Percentiles rank a stretch among this genome's conserved stretches.
Evolutionary conservation across 1,140 invertebrate genomes (phyloP).

Genomic region (Apolygus lucorum): DNA sequence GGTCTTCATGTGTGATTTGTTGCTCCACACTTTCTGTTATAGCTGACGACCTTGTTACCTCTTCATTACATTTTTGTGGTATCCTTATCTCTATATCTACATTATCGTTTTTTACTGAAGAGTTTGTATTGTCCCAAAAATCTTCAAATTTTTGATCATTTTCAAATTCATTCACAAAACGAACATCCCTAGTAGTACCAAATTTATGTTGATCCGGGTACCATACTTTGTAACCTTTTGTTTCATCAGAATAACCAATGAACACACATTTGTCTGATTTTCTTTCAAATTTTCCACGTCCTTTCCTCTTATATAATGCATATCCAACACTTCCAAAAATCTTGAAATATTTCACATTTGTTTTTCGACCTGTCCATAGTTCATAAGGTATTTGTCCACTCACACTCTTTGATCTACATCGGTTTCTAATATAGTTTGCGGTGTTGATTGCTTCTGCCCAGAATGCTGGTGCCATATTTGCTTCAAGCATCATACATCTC

Average conservation of each 20-base stretch:
- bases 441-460: slow-evolving; percentile 35
- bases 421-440: slow-evolving; percentile 42
- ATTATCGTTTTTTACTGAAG: too few species aligned
- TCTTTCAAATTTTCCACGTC: not conserved
- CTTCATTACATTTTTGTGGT: too few species aligned
- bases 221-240: not conserved
- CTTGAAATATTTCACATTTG: slow-evolving; percentile 35
- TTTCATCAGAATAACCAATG: not conserved
- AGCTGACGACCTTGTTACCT: too few species aligned
- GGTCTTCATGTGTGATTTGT: too few species aligned
- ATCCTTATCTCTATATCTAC: too few species aligned
- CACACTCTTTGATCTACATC: slow-evolving; percentile 25
- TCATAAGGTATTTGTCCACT: slow-evolving; percentile 35
- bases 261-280: not conserved
- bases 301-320: not conserved
- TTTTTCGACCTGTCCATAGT: slow-evolving; percentile 36
- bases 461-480: slow-evolving; percentile 27
- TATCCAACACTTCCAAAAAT: slow-evolving; percentile 30
- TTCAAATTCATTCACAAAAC: too few species aligned
- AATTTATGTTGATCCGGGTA: too few species aligned
- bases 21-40: too few species aligned
- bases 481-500: slow-evolving; percentile 33
- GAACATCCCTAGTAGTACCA: too few species aligned
- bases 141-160: too few species aligned
- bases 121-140: too few species aligned